Evolutionary conservation across 1,140 invertebrate species (phyloP), one percentile per base, ranked within the genome.

Genomic region (Papilio polytes): DNA sequence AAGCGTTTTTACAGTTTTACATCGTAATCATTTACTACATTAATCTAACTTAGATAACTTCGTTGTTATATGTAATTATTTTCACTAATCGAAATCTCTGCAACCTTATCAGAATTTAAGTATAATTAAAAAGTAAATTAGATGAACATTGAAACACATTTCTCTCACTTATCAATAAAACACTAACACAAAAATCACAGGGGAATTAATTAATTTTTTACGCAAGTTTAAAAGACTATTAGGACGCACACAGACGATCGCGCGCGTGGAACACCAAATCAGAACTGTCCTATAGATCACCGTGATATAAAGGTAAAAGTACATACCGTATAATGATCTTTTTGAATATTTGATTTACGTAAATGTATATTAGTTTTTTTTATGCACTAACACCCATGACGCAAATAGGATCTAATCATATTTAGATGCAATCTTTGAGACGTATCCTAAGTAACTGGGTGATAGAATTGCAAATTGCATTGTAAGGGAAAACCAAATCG

Each of bases 271-370:
- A 31, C 72, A 83, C 73, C 79, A 59, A 79, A 63, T 63, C 66
- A 48, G 80, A 78, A 86, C 85, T 86, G 84, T 77, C 80, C 22
- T 36, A 70, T 70, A 70, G 63, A 70, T 70, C 63, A 31, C 15
- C 13, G 26, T 6, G 22, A 70, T 70, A 70, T 70, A 70, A 70
- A 70, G 12, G 63, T 70, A 36, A 70, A 31, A 36, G 13, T 70
- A 31, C 59, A 22, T 26, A 63, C 9, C 59, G 59, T 22, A 20
- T 26, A 22, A 26, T 13, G 22, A 10, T 26, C 59, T 22, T 13
- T 63, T 13, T 12, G 12, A 10, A 63, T 12, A 22, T 63, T 26
- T 63, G 12, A 22, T 59, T n/a, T 10, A 20, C 12, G 3, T 48
- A 13, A 56, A 8, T 3, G n/a, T 56, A 18, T 18, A 20, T 0